Percentiles rank a stretch among this genome's conserved stretches.
Evolutionary conservation across 2,113 vertebrate species (phyloP).

Genomic region (Saguinus midas): DNA sequence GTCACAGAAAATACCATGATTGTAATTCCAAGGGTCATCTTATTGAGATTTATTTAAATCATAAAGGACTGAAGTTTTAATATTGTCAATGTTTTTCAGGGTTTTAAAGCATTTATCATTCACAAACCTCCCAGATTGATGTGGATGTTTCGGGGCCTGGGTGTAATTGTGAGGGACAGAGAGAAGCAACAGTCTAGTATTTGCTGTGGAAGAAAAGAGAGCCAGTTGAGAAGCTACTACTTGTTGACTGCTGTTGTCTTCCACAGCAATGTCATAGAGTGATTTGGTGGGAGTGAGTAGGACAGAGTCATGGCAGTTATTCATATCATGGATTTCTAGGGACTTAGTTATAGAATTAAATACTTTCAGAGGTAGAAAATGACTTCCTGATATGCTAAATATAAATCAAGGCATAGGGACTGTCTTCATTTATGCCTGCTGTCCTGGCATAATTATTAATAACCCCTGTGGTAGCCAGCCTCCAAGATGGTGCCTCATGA

Average conservation of each 20-base stretch:
- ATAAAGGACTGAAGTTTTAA: conserved; percentile 5
- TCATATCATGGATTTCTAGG: background rate
- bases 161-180: background rate
- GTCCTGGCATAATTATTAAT: background rate
- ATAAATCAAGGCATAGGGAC: background rate
- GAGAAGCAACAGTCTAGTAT: background rate
- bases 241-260: background rate
- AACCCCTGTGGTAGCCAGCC: background rate
- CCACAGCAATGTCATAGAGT: background rate
- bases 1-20: background rate
- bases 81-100: background rate
- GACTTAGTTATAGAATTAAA: background rate
- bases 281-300: background rate
- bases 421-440: background rate
- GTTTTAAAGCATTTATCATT: background rate
- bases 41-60: background rate
- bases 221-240: background rate
- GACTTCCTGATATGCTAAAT: background rate
- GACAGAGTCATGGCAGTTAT: background rate
- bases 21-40: background rate
- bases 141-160: background rate
- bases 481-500: background rate
- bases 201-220: background rate
- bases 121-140: background rate
- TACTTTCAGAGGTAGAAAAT: conserved; percentile 21